Percentiles rank a stretch among this genome's conserved stretches.
phyloP scores from a whole-genome alignment of 2,797 vertebrate species.

The Pangasius macronema region DNA sequence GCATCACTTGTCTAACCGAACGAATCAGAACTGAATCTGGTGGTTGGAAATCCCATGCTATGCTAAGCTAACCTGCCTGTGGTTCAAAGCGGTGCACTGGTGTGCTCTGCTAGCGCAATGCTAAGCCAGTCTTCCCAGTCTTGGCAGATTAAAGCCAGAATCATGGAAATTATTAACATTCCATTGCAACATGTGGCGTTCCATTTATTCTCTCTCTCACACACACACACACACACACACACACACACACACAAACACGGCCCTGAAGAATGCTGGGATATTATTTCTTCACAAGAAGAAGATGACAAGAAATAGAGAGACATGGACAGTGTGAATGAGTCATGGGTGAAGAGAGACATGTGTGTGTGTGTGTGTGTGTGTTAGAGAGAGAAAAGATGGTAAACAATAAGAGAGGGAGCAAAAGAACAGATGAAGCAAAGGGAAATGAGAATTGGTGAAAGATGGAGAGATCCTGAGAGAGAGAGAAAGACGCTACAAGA shows the following conservation, averaged over 20 bases:
- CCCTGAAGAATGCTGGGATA: conserved; percentile 28
- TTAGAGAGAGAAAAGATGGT: neutral
- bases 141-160: conserved; percentile 16
- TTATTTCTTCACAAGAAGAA: conserved; percentile 31
- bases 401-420: conserved; percentile 12
- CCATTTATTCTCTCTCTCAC: conserved; percentile 54
- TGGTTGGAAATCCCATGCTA: neutral
- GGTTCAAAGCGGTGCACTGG: neutral
- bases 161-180: conserved; percentile 59
- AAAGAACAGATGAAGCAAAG: conserved; percentile 3
- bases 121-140: conserved; percentile 3
- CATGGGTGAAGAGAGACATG: neutral
- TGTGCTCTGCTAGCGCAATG: neutral
- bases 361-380: neutral
- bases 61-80: neutral
- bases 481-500: neutral
- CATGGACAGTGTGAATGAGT: conserved; percentile 20
- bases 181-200: conserved; percentile 49
- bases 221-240: conserved; percentile 18
- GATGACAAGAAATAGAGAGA: conserved; percentile 38
- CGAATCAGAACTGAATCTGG: neutral
- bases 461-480: too few relatives aligned
- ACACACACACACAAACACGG: neutral
- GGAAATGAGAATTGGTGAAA: neutral
- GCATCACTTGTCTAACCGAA: neutral